Evolutionary conservation across 2,797 vertebrate genomes (phyloP).

Genomic region (Helicolenus hilgendorfi): DNA sequence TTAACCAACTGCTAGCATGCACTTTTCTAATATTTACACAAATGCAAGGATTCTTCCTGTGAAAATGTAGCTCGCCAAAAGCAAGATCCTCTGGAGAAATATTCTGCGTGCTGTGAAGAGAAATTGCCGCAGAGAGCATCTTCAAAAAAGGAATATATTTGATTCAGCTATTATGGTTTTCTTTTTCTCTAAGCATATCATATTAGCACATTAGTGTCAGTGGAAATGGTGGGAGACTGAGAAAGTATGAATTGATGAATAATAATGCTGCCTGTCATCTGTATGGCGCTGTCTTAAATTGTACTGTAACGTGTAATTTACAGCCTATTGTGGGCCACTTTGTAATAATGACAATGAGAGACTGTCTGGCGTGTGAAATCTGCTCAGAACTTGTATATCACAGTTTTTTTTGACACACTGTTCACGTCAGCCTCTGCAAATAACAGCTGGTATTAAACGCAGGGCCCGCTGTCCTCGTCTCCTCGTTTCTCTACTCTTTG

Average conservation of each 20-base stretch:
- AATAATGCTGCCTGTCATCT: slow-evolving; percentile 61
- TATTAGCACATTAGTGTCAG: slow-evolving; percentile 64
- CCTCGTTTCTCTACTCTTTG: slow-evolving; percentile 33
- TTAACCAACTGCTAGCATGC: not conserved
- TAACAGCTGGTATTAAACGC: slow-evolving; percentile 39
- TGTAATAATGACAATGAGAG: slow-evolving; percentile 50
- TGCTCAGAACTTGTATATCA: slow-evolving; percentile 39
- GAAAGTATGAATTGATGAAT: slow-evolving; percentile 62
- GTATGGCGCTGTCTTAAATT: slow-evolving; percentile 43
- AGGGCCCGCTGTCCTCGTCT: slow-evolving; percentile 1
- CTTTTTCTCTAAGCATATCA: slow-evolving; percentile 29
- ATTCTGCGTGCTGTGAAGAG: not conserved
- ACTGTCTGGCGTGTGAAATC: slow-evolving; percentile 45
- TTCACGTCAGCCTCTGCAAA: slow-evolving; percentile 15
- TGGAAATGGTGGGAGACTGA: slow-evolving; percentile 41
- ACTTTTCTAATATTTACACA: not conserved
- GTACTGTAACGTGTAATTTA: slow-evolving; percentile 66
- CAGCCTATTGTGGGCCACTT: slow-evolving; percentile 51
- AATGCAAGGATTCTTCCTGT: not conserved
- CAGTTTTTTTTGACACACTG: slow-evolving; percentile 19
- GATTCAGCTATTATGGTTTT: slow-evolving; percentile 7
- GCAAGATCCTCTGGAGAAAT: not conserved
- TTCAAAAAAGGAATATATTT: not conserved
- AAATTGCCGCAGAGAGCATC: slow-evolving; percentile 7
- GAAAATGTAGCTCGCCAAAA: not conserved